Percentiles rank a stretch among this genome's conserved stretches.
Conservation (phyloP, 1,140 invertebrate species). For the Drosophila navojoa region DNA sequence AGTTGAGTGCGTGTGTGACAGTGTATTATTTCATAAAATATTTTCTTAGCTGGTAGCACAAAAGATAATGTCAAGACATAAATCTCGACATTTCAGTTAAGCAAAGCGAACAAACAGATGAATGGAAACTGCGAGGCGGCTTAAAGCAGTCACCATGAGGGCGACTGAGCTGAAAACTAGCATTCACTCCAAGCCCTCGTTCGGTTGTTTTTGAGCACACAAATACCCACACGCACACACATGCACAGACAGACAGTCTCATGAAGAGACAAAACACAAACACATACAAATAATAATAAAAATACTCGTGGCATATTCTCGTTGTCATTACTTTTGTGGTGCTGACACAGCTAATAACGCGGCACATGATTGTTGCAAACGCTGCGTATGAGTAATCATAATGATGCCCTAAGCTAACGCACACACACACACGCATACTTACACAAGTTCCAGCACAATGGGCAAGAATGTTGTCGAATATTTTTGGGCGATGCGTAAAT, state of each 20-base stretch:
- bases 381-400: conserved; percentile 81
- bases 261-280: background rate
- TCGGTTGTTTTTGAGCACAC: conserved; percentile 19
- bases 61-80: conserved; percentile 81
- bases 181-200: conserved; percentile 25
- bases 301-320: conserved; percentile 78
- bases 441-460: conserved; percentile 2
- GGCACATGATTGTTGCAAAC: conserved; percentile 78
- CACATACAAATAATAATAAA: conserved; percentile 55
- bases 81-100: conserved; percentile 78
- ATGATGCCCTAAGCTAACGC: conserved; percentile 53
- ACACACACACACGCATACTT: conserved; percentile 8
- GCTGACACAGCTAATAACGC: conserved; percentile 81
- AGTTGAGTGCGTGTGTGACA: conserved; percentile 26
- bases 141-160: conserved; percentile 62
- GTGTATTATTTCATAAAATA: conserved; percentile 81
- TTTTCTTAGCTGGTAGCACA: conserved; percentile 76
- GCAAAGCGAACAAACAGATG: conserved; percentile 47
- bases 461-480: conserved; percentile 49
- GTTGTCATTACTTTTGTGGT: conserved; percentile 78
- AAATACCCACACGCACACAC: conserved; percentile 3
- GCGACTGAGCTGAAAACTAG: conserved; percentile 46
- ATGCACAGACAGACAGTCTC: background rate
- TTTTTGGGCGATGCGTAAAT: conserved; percentile 70
- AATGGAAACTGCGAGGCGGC: conserved; percentile 57